Evolutionary conservation across 1,140 invertebrate genomes (phyloP), one percentile per base, ranked within the genome.

Genomic region (Zaprionus ghesquierei): DNA sequence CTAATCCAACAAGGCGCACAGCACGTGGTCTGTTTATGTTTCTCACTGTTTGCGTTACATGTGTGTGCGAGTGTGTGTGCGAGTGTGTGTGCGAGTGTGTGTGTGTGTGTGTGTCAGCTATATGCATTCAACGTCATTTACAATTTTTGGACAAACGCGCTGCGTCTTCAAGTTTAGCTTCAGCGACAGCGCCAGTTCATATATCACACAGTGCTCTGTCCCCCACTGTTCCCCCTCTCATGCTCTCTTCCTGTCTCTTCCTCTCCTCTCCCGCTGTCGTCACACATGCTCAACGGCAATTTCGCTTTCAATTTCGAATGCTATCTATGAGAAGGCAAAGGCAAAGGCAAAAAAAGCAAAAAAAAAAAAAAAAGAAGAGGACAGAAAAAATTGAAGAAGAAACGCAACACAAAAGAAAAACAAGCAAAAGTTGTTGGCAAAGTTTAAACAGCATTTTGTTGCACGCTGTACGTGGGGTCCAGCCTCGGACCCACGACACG

Each of bases 241-340:
- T 29, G 23, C 38, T 18, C 13, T n/a, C 33, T 56, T 2, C 44
- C 23, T 5, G 31, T 31, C 51, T 38, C 31, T 33, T 20, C 35
- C 75, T 62, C 23, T 44, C 50, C n/a, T 35, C 29, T 12, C 22
- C 27, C 54, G 20, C 51, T 86, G 81, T 86, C 84, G 82, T 86
- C 81, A 86, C 84, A 87, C 84, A 87, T 87, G 84, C 79, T 89
- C 79, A 79, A 75, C 79, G 49, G 69, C 84, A 87, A 87, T 87
- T 87, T 87, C 84, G 84, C 84, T 87, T 87, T 87, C 84, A 87
- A 87, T 87, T 87, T 87, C 84, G 81, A 84, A 87, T 87, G 84
- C 79, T 84, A 87, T 87, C 84, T 84, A 79, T 89, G 77, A 84
- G 75, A 82, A 79, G 64, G 73, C 62, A 41, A 6, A 29, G 27